Conservation (phyloP, 2,113 vertebrate species). For the Anhinga anhinga region DNA sequence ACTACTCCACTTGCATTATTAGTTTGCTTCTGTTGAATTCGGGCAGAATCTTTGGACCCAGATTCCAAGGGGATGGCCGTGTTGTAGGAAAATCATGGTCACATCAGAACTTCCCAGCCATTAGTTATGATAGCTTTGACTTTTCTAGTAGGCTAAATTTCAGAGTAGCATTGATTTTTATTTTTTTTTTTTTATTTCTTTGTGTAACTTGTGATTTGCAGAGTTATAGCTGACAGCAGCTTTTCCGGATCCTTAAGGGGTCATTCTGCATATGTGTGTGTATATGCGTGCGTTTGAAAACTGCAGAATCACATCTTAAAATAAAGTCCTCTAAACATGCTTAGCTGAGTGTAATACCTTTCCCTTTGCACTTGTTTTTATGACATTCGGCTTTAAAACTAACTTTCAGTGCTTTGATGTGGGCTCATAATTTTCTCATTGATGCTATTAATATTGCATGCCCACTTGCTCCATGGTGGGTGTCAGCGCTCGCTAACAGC, state of each 20-base stretch:
- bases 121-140: not conserved
- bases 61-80: not conserved
- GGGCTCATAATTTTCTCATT: conserved; percentile 30
- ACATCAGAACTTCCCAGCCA: not conserved
- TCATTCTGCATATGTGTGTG: not conserved
- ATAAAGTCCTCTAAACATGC: not conserved
- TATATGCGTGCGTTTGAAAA: not conserved
- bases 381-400: too few species aligned
- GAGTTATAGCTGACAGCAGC: conserved; percentile 4
- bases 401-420: conserved; percentile 30
- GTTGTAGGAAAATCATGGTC: not conserved
- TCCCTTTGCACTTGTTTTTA: not conserved
- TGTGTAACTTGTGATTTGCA: not conserved
- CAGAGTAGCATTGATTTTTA: not conserved
- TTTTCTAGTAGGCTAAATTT: not conserved
- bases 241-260: not conserved
- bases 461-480: not conserved
- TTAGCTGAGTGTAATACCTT: not conserved
- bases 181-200: not conserved
- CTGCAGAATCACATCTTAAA: not conserved
- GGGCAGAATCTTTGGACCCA: not conserved
- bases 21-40: not conserved
- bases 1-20: not conserved
- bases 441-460: conserved; percentile 42
- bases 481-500: not conserved